These are phyloP conservation scores for Malacoraja senta DNA, from an alignment of 2,797 vertebrate genomes.

Conservation along the genomic window DNA sequence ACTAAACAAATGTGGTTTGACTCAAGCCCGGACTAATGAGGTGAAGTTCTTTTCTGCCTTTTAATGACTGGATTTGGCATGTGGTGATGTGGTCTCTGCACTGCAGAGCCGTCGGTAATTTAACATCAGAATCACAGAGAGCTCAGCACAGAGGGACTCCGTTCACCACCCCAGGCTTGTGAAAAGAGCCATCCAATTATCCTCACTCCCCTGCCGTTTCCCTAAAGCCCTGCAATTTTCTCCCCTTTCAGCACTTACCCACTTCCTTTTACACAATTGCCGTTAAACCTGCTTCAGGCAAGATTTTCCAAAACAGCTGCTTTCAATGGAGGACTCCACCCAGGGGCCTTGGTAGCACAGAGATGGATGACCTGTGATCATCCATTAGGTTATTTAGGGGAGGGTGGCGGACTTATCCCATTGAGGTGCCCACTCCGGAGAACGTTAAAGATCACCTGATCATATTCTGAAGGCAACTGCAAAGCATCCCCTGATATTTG, in stretches of 20 bases:
- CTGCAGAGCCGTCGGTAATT: background rate
- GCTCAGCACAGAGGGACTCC: background rate
- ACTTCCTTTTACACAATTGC: background rate
- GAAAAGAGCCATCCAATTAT: background rate
- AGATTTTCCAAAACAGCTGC: background rate
- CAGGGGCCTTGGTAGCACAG: too few relatives aligned
- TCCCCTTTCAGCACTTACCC: background rate
- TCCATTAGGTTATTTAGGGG: too few relatives aligned
- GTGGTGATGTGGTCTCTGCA: background rate
- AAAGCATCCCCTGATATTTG: background rate
- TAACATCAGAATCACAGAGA: background rate
- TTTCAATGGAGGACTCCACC: background rate
- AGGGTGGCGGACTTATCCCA: too few relatives aligned
- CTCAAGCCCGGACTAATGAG: background rate
- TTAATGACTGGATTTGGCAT: background rate
- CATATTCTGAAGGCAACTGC: background rate
- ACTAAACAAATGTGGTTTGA: background rate
- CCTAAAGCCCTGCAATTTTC: background rate
- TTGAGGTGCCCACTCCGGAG: too few relatives aligned
- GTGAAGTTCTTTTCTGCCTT: background rate
- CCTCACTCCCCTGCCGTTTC: background rate
- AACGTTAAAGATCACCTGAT: too few relatives aligned
- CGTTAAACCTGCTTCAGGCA: background rate
- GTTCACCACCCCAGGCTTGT: background rate
- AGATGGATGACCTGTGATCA: too few relatives aligned